These are phyloP conservation scores for Heterochromis multidens DNA, from an alignment of 2,113 vertebrate genomes.

Conservation along the genomic window DNA sequence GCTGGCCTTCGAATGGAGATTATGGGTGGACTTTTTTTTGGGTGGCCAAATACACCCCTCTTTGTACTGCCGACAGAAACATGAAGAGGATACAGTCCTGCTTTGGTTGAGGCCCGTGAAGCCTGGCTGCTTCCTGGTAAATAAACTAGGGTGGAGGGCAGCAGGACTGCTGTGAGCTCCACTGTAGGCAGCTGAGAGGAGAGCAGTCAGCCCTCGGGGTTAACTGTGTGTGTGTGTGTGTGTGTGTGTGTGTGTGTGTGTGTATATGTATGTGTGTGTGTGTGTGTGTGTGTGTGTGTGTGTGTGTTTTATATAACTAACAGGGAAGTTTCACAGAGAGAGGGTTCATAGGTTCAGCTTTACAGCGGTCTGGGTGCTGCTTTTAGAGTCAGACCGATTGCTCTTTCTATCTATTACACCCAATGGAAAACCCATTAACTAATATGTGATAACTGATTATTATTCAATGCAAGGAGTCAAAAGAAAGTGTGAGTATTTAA, in stretches of 20 bases:
- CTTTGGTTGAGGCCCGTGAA: constrained; percentile 18
- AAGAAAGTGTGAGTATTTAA: not conserved
- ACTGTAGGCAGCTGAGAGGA: constrained; percentile 1
- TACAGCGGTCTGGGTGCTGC: not conserved
- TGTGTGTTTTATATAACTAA: not conserved
- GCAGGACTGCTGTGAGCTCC: constrained; percentile 12
- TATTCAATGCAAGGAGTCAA: not conserved
- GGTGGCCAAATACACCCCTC: constrained; percentile 3
- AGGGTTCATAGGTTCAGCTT: constrained; percentile 34
- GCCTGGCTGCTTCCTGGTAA: constrained; percentile 51
- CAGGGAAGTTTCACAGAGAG: not conserved
- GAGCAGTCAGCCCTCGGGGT: not conserved
- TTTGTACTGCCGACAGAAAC: not conserved
- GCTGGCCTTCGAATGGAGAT: not conserved
- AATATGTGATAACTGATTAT: not conserved
- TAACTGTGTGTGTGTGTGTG: not conserved
- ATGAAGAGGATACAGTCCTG: constrained; percentile 10
- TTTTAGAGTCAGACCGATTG: not conserved
- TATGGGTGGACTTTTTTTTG: not conserved
- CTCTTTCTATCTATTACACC: not conserved
- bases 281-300: not conserved
- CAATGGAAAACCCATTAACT: not conserved
- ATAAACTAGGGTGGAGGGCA: constrained; percentile 30
- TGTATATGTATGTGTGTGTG: not conserved
- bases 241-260: no score